Evolutionary conservation across 2,888 invertebrate genomes (phyloP), one percentile per base, ranked within the genome.

Genomic region (Uloborus plumipes): DNA sequence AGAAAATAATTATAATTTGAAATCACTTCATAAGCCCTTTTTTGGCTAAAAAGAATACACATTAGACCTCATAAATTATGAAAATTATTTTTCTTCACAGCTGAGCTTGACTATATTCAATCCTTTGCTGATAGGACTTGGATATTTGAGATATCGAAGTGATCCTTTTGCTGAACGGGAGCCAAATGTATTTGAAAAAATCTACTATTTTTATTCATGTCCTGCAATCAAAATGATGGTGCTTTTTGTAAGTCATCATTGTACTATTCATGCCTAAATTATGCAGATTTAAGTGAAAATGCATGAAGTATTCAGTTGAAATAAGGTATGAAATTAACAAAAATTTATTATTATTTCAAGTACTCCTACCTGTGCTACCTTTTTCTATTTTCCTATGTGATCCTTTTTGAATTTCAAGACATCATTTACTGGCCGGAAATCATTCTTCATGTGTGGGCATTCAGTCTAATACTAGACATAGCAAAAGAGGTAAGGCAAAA

Each of bases 391-490:
- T 87, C 89, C 7, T 90, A 89, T 86, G 87, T 89, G 86, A 84
- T 89, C 26, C 86, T 89, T 79, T 89, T 89, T 81, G 89, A 88
- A 81, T 89, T 88, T 84, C 86, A 86, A 15, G 79, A 84, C 22
- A 47, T 81, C 31, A 86, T 88, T 47, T 86, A 87, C 14, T 85
- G 87, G 18, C 74, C 87, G 14, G 90, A 90, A 84, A 86, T 86
- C 59, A 66, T 89, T 13, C 86, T 88, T 53, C 86, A 89, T 47
- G 64, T 87, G 13, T 90, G 89, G 89, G 88, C 89, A 18, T 65
- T 87, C 26, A 87, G 88, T 26, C 87, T 88, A 77, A 84, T 88
- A 22, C 53, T 89, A 14, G 89, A 89, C 66, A 88, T 88, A 79
- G 74, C 88, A 15, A 87, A 89, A 67, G 86, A 86, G 85, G 87